These are phyloP conservation scores for Nasua narica DNA, from an alignment of 2,797 vertebrate genomes.

Conservation along the genomic window DNA sequence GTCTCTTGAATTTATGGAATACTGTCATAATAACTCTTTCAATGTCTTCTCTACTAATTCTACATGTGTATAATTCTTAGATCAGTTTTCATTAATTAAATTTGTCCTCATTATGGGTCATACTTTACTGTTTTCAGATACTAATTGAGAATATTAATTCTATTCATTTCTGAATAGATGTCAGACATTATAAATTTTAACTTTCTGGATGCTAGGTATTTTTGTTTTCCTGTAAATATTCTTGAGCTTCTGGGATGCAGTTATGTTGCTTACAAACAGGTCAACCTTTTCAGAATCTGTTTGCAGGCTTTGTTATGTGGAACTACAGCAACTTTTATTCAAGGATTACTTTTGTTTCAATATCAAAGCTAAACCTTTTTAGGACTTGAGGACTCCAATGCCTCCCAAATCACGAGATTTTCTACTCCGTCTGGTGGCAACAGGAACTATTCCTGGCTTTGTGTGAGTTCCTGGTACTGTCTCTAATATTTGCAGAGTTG, in stretches of 20 bases:
- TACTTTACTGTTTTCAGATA: not conserved
- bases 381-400: not conserved
- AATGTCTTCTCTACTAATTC: constrained; percentile 3
- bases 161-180: constrained; percentile 34
- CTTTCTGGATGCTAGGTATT: not conserved
- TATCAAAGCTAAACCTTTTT: not conserved
- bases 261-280: not conserved
- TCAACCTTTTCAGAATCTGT: not conserved
- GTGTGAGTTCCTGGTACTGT: not conserved
- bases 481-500: not conserved
- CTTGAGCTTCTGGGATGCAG: not conserved
- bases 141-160: constrained; percentile 1
- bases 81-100: not conserved
- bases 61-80: not conserved
- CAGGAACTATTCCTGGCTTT: not conserved
- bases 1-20: not conserved
- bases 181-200: constrained; percentile 22
- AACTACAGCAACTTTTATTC: not conserved
- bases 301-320: not conserved
- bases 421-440: not conserved
- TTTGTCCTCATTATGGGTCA: constrained; percentile 17
- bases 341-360: not conserved
- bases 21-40: not conserved
- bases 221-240: constrained; percentile 13
- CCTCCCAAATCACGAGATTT: not conserved